Evolutionary conservation across 2,113 vertebrate genomes (phyloP).

Genomic region (Catharus fuscescens): DNA sequence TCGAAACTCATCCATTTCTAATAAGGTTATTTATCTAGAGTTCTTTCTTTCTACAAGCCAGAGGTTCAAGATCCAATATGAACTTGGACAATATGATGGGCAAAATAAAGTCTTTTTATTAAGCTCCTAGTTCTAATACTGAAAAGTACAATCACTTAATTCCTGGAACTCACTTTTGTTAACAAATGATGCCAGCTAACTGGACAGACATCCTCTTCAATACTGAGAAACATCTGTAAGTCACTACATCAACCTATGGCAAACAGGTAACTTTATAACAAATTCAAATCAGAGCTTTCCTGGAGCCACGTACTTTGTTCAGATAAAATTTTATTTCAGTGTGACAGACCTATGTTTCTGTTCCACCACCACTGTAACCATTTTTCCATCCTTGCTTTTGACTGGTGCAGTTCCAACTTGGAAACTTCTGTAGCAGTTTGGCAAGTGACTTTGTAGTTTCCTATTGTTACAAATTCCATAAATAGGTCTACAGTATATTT

Average conservation of each 20-base stretch:
- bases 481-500: background rate
- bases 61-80: background rate
- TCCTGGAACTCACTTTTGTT: background rate
- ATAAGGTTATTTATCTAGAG: background rate
- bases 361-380: background rate
- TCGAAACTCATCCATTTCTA: background rate
- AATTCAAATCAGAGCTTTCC: background rate
- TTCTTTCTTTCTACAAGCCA: background rate
- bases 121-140: background rate
- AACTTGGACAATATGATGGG: background rate
- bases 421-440: slow-evolving; percentile 9
- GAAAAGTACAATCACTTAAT: background rate
- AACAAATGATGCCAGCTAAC: background rate
- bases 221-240: background rate
- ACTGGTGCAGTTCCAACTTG: background rate
- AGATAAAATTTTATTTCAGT: background rate
- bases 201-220: background rate
- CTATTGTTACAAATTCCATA: slow-evolving; percentile 9
- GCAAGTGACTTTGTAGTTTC: slow-evolving; percentile 28
- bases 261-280: background rate
- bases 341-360: background rate
- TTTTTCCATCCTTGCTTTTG: slow-evolving; percentile 39
- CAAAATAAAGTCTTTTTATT: background rate
- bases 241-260: background rate
- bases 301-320: background rate